Conservation (phyloP, 2,888 invertebrate genomes). For the Agrochola lota region DNA sequence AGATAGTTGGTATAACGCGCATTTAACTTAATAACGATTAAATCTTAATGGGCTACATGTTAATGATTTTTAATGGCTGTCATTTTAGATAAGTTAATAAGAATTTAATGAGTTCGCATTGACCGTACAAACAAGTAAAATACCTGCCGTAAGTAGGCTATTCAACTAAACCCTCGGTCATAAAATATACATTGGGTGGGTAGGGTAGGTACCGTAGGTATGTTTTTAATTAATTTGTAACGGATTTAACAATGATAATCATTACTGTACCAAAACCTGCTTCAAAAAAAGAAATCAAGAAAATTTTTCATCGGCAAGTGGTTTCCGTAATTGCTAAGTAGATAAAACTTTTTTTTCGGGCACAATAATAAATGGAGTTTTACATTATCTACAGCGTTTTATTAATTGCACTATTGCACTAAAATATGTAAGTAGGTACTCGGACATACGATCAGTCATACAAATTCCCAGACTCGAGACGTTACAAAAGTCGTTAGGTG, state of each 20-base stretch:
- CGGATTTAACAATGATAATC: neutral
- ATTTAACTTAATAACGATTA: slow-evolving; percentile 36
- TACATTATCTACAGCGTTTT: neutral
- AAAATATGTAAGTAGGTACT: neutral
- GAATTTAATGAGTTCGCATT: slow-evolving; percentile 31
- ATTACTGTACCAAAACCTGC: neutral
- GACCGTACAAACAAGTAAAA: slow-evolving; percentile 25
- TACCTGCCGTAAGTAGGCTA: neutral
- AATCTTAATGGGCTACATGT: slow-evolving; percentile 28
- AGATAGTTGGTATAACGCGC: slow-evolving; percentile 37
- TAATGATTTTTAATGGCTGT: slow-evolving; percentile 27
- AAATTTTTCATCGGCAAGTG: too few species aligned
- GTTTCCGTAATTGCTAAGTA: neutral
- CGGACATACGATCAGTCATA: neutral
- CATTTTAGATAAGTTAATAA: slow-evolving; percentile 24
- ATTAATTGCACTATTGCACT: neutral
- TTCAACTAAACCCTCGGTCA: neutral
- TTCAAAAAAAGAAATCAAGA: too few species aligned
- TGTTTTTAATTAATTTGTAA: neutral
- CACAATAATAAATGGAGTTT: neutral
- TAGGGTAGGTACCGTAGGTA: neutral
- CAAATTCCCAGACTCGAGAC: neutral
- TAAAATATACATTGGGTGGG: neutral
- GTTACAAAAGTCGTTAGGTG: slow-evolving; percentile 20
- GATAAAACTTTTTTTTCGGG: neutral